Conservation (phyloP, 2,888 invertebrate species). For the Automeris io region DNA sequence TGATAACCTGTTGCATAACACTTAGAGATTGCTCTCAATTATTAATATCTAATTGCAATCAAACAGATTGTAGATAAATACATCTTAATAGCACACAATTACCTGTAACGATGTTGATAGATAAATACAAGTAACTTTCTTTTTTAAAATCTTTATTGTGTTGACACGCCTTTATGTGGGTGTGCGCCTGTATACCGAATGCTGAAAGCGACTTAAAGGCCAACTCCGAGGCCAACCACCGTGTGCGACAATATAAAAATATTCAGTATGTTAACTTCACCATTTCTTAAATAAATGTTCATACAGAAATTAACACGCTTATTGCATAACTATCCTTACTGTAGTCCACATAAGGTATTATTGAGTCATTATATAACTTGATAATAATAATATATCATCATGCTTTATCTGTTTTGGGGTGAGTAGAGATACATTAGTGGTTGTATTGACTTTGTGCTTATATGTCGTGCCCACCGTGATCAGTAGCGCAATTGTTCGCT, state of each 20-base stretch:
- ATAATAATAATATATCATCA: no score
- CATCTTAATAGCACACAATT: slow-evolving; percentile 1
- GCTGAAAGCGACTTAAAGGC: slow-evolving; percentile 27
- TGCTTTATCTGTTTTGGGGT: no score
- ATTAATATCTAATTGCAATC: not conserved
- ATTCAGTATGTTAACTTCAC: not conserved
- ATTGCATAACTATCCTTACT: no score
- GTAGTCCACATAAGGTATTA: no score
- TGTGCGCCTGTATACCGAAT: not conserved
- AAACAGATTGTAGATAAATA: not conserved
- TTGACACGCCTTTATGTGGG: slow-evolving; percentile 8
- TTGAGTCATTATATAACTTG: no score
- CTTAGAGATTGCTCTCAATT: not conserved
- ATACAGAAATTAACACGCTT: no score
- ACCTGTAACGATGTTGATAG: slow-evolving; percentile 3
- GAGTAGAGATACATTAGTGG: no score
- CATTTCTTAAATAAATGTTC: no score
- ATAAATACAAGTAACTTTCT: slow-evolving; percentile 7
- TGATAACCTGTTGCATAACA: not conserved
- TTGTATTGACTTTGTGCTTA: no score
- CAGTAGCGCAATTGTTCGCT: no score
- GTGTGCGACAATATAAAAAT: not conserved
- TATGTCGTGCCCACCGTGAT: no score
- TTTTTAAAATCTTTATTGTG: slow-evolving; percentile 10
- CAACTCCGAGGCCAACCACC: slow-evolving; percentile 9